Evolutionary conservation across 2,113 vertebrate species (phyloP), one percentile per base, ranked within the genome.

Genomic region (Blennius ocellaris): DNA sequence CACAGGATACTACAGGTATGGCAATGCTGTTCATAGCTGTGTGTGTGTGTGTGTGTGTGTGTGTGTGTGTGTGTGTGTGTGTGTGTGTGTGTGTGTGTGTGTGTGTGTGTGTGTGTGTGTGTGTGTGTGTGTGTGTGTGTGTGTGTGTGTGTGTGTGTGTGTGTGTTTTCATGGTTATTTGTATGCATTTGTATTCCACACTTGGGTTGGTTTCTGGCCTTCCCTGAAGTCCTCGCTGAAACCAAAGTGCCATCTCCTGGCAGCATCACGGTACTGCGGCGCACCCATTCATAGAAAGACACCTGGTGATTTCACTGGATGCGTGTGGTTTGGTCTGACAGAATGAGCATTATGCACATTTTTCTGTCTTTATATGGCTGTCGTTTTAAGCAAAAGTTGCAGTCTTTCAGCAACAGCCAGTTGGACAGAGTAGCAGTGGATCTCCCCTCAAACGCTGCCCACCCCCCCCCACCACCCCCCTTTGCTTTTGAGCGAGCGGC

Each of bases 231-330:
- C 64, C 85, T 72, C 1, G 56, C 90, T 92, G 92, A 91, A 92
- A 83, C 93, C 78, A 94, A 92, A 94, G 90, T 94, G 94, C 94
- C 94, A 94, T 90, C 94, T 94, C 2, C 91, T 93, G 94, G 93
- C 57, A 1, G 6, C 6, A 12, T 7, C 6, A 0, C 0, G 39
- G 82, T 73, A 88, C 85, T 92, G 86, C 92, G 76, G 41, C 5
- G 67, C 68, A 14, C 6, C 38, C 80, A 49, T 38, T 16, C 50
- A 43, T 61, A 56, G 39, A 60, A 71, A 78, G 71, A 84, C 77
- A 85, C 80, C 73, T 83, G 75, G 80, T 76, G 77, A 80, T 87
- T 83, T 84, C 16, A 76, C 66, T 37, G 38, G 60, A 77, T 37
- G 51, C 69, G 61, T 87, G 74, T 36, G 71, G 61, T 84, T 74